Base-by-base conservation (phyloP, 2,113 vertebrate genomes). In the Nerophis lumbriciformis region DNA sequence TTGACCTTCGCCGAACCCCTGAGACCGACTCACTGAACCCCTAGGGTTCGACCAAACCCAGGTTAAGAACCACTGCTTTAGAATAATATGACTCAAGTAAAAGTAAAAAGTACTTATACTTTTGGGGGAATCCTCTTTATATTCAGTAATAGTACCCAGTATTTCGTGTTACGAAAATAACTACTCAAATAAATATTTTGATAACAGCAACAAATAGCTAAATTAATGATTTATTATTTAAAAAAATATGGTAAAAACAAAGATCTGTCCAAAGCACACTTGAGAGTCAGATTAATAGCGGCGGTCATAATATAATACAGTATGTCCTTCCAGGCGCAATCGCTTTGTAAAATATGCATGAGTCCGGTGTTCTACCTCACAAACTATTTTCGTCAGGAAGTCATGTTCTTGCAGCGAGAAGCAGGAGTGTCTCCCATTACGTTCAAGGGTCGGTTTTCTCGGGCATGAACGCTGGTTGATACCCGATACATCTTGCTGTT, bases 361-460 rank as follows among this genome's bases (percentile, higher is more conserved):
- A 55, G 53, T 37, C 36, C 53, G 14, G 35, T 38, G 36, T 37
- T 55, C n/a, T 8, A n/a, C 53, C 53, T 59, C 39, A n/a, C 21
- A 36, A 55, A 19, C 59, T 10, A 50, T 6, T 28, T 63, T 21
- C 6, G 3, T n/a, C 11, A 37, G 5, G 28, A 39, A 8, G 48
- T 47, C 4, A 1, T 51, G 49, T 68, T 62, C 58, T 44, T 35
- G 51, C 62, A 50, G 15, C 3, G 13, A 21, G 44, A 51, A 28
- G 35, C 47, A 11, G 5, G 36, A 45, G n/a, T 15, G n/a, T 58
- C 48, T 69, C 21, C 5, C 39, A 62, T 71, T 52, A 35, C 47
- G 53, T 52, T 28, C 47, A 57, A 71, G 38, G 3, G 16, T 63
- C 21, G 28, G 47, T 68, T 54, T 55, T 7, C 53, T 57, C 50